phyloP scores from a whole-genome alignment of 92 coral and sea anemone genomes.

The Muricea muricata region DNA sequence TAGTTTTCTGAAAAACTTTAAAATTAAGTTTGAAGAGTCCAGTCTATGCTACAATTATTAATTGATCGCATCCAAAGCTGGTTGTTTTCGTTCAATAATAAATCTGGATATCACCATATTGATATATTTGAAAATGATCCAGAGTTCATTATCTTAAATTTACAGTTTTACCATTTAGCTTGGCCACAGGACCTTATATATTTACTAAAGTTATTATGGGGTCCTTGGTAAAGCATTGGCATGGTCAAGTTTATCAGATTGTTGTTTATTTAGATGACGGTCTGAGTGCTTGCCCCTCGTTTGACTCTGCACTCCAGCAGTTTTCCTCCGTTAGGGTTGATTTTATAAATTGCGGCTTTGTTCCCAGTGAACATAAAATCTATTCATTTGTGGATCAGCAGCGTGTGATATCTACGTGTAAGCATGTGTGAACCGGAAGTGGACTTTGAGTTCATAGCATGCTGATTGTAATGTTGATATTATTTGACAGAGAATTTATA shows the following conservation, averaged over 20 bases:
- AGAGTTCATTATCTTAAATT: constrained; percentile 41
- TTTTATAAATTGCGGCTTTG: constrained; percentile 38
- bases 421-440: no score
- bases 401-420: no score
- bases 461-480: no score
- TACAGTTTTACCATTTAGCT: constrained; percentile 53
- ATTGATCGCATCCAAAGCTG: constrained; percentile 22
- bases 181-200: constrained; percentile 54
- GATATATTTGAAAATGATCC: constrained; percentile 59
- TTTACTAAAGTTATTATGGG: constrained; percentile 53
- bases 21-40: constrained; percentile 62
- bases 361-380: constrained; percentile 40
- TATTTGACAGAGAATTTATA: no score
- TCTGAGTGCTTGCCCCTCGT: constrained; percentile 27
- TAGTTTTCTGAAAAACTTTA: constrained; percentile 45
- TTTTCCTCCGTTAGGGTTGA: constrained; percentile 18
- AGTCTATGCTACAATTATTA: constrained; percentile 32
- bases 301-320: background rate
- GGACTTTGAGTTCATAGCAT: no score
- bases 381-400: no score
- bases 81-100: constrained; percentile 62
- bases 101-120: constrained; percentile 57
- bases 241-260: background rate
- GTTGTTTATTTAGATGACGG: constrained; percentile 30
- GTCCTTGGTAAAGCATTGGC: constrained; percentile 55